A percentile compares a stretch with the other conserved stretches of the same genome.
Conservation (phyloP, 1,140 invertebrate species). For the Drosophila ambigua region DNA sequence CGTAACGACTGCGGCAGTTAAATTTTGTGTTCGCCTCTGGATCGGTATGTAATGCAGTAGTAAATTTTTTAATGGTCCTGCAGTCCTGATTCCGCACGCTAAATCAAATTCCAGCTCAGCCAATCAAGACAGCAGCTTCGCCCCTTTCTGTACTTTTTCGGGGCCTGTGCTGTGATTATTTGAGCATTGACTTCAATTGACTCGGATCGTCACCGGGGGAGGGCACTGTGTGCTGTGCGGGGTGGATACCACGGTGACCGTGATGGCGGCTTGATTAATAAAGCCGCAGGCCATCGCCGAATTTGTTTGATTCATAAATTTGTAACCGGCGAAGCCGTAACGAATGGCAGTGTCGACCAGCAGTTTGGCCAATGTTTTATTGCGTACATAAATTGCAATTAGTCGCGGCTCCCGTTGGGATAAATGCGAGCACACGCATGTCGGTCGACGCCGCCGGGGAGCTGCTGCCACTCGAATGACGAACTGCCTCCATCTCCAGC, state of each 20-base stretch:
- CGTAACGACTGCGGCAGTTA: slow-evolving; percentile 76
- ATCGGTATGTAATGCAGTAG: slow-evolving; percentile 47
- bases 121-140: slow-evolving; percentile 49
- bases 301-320: slow-evolving; percentile 78
- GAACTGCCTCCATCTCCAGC: slow-evolving; percentile 37
- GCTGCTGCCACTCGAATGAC: slow-evolving; percentile 44
- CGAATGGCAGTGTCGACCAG: slow-evolving; percentile 49
- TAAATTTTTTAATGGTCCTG: slow-evolving; percentile 43
- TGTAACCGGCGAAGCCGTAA: slow-evolving; percentile 68
- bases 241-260: slow-evolving; percentile 6
- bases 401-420: slow-evolving; percentile 70
- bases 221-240: neutral
- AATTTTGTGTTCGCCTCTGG: slow-evolving; percentile 52
- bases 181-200: slow-evolving; percentile 68
- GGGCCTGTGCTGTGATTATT: slow-evolving; percentile 53
- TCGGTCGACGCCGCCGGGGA: slow-evolving; percentile 59
- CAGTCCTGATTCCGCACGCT: slow-evolving; percentile 38
- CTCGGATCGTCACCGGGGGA: slow-evolving; percentile 20
- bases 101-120: slow-evolving; percentile 71
- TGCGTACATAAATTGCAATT: slow-evolving; percentile 82
- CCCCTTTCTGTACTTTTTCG: slow-evolving; percentile 2
- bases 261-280: slow-evolving; percentile 65
- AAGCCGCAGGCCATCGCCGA: slow-evolving; percentile 50
- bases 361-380: slow-evolving; percentile 79
- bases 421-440: slow-evolving; percentile 76